Evolutionary conservation across 1,140 invertebrate genomes (phyloP), one percentile per base, ranked within the genome.

Genomic region (Papilio polyxenes): DNA sequence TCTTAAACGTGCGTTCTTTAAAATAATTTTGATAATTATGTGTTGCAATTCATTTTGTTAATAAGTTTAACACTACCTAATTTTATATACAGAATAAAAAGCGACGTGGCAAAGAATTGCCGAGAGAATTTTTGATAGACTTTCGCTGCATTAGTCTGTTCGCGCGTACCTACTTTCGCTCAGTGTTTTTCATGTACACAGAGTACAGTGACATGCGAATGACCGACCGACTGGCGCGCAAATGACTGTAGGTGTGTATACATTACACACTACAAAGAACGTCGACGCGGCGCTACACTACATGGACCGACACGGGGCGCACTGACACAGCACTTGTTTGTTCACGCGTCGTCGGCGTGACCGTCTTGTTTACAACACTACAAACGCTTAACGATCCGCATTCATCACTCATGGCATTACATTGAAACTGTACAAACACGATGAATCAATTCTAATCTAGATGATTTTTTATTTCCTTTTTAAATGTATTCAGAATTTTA

Each of bases 311-410:
- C 56, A 17, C 56, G 84, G 87, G 88, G 85, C 87, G 23, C 80
- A 86, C 87, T 87, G 89, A 87, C 90, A 88, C 84, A 84, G 80
- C 89, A 92, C 91, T 94, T 94, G 91, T 94, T 94, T 94, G 92
- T 94, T 92, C 93, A 94, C 92, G 93, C 93, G 91, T 87, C 84
- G 87, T 76, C 89, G 85, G 88, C 93, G 90, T 94, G 93, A 89
- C 87, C 89, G 89, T 83, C 92, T 94, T 94, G 91, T 94, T 93
- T 93, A 94, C 90, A 59, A 59, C 86, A 92, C 86, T 89, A 87
- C 86, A 85, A 85, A 86, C 86, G 87, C 84, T 86, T 88, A 86
- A 88, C 86, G 87, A 89, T 89, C 86, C 86, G 86, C 88, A 90
- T 89, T 91, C 90, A 91, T 90, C 87, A 88, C 62, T 86, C 81